phyloP scores from a whole-genome alignment of 2,113 vertebrate species.

The Monopterus albus region DNA sequence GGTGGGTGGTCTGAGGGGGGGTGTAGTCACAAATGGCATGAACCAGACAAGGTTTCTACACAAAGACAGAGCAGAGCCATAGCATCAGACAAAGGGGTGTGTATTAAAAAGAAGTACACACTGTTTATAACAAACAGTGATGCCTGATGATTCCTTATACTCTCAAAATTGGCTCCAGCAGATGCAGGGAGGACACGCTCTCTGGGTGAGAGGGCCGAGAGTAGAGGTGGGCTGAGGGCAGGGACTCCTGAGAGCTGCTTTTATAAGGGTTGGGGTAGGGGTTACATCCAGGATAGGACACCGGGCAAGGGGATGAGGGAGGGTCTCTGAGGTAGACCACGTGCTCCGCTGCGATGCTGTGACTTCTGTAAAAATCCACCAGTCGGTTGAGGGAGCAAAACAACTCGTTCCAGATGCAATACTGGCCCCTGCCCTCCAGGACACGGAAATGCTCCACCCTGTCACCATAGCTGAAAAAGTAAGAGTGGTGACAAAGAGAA shows the following conservation, averaged over 20 bases:
- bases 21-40: slow-evolving; percentile 89
- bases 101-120: background rate
- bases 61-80: slow-evolving; percentile 1
- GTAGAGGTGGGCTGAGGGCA: slow-evolving; percentile 27
- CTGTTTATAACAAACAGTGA: background rate
- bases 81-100: slow-evolving; percentile 18
- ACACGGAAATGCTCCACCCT: slow-evolving; percentile 93
- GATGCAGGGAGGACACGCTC: slow-evolving; percentile 33
- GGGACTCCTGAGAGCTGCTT: slow-evolving; percentile 61
- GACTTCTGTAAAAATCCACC: slow-evolving; percentile 90
- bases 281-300: slow-evolving; percentile 48
- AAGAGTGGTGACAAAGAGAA: background rate
- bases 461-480: slow-evolving; percentile 83
- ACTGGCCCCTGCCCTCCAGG: slow-evolving; percentile 87
- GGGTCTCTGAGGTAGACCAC: slow-evolving; percentile 84
- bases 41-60: slow-evolving; percentile 79
- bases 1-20: slow-evolving; percentile 78
- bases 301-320: slow-evolving; percentile 34
- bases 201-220: slow-evolving; percentile 30
- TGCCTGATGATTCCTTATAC: slow-evolving; percentile 30
- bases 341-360: slow-evolving; percentile 85
- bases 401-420: slow-evolving; percentile 92
- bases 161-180: slow-evolving; percentile 40
- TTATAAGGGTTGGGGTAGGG: slow-evolving; percentile 76
- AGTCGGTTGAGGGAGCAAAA: slow-evolving; percentile 91